Evolutionary conservation across 1,140 invertebrate species (phyloP).

Genomic region (Drosophila guanche): DNA sequence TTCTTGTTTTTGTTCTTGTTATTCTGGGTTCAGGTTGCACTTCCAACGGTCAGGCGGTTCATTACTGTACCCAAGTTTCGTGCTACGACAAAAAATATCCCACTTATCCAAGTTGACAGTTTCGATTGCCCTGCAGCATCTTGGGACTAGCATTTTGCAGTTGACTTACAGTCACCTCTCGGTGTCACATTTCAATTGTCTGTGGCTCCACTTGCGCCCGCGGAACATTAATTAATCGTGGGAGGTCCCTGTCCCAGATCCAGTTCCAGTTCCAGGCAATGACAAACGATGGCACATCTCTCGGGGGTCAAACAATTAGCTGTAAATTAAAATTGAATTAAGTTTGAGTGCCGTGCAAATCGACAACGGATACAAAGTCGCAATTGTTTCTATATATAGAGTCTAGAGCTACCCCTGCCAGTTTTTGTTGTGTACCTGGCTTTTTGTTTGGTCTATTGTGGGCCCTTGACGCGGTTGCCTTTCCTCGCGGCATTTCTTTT

Average conservation of each 20-base stretch:
- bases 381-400: constrained; percentile 5
- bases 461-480: constrained; percentile 31
- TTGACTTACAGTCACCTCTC: constrained; percentile 47
- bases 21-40: constrained; percentile 20
- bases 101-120: neutral
- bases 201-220: constrained; percentile 17
- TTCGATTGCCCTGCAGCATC: constrained; percentile 26
- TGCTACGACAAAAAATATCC: constrained; percentile 11
- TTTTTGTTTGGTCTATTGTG: constrained; percentile 43
- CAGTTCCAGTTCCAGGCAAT: constrained; percentile 26
- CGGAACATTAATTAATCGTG: constrained; percentile 44
- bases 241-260: neutral
- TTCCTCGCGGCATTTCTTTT: constrained; percentile 43
- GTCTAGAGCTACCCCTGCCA: neutral
- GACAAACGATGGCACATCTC: constrained; percentile 41
- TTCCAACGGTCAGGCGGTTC: neutral
- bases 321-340: constrained; percentile 67
- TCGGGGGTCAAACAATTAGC: constrained; percentile 53
- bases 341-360: constrained; percentile 46
- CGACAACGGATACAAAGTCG: constrained; percentile 1
- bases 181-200: constrained; percentile 49
- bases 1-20: constrained; percentile 15
- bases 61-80: constrained; percentile 9
- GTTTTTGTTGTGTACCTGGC: constrained; percentile 7
- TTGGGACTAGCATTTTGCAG: neutral